These are phyloP conservation scores for Oryzias celebensis DNA, from an alignment of 2,113 vertebrate species.

Conservation along the genomic window DNA sequence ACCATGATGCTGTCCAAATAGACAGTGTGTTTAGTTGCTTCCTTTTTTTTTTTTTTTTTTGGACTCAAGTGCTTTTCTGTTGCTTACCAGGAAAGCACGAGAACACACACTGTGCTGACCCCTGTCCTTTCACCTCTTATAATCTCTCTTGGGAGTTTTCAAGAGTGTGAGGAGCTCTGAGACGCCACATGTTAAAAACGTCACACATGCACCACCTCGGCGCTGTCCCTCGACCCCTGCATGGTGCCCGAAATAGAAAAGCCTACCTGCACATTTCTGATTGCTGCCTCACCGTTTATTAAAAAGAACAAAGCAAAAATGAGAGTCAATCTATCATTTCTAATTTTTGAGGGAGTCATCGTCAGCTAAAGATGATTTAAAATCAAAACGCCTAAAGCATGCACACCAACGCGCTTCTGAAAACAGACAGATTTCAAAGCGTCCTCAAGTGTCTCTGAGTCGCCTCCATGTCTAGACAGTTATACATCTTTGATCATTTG, in stretches of 20 bases:
- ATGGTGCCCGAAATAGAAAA: background rate
- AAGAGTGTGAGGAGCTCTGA: slow-evolving; percentile 22
- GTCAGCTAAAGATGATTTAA: too few species aligned
- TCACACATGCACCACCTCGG: slow-evolving; percentile 3
- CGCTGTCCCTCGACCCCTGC: slow-evolving; percentile 1
- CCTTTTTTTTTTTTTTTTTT: slow-evolving; percentile 28
- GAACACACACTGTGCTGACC: slow-evolving; percentile 36
- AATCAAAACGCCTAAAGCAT: too few species aligned
- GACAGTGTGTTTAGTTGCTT: slow-evolving; percentile 26
- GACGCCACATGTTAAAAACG: slow-evolving; percentile 41
- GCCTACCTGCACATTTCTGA: background rate
- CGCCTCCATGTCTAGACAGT: too few species aligned
- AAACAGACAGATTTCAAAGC: too few species aligned
- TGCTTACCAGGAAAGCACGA: slow-evolving; percentile 18
- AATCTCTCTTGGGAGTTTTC: slow-evolving; percentile 44
- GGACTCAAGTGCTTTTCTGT: slow-evolving; percentile 28
- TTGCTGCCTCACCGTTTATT: background rate
- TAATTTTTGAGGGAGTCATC: too few species aligned
- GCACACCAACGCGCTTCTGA: too few species aligned
- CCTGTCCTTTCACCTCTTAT: slow-evolving; percentile 53
- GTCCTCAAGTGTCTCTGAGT: too few species aligned
- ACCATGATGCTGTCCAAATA: slow-evolving; percentile 16
- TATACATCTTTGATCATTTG: too few species aligned
- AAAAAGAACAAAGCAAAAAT: too few species aligned
- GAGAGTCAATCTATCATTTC: too few species aligned